Percentiles rank a stretch among this genome's conserved stretches.
phyloP scores from a whole-genome alignment of 1,140 invertebrate species.

The Cyrtorhinus lividipennis region DNA sequence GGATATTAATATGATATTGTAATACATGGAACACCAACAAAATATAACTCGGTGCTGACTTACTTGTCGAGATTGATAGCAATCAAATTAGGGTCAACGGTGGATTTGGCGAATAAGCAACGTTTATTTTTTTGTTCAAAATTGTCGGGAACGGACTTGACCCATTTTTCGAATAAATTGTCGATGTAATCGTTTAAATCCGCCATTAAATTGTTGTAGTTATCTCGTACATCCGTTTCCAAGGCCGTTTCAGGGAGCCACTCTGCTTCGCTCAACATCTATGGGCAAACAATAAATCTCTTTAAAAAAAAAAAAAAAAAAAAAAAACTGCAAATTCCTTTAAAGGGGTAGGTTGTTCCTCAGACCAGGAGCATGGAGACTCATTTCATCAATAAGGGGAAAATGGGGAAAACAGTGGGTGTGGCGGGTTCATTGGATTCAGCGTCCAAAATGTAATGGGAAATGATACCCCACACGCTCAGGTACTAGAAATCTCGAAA shows the following conservation, averaged over 20 bases:
- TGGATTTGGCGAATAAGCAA: constrained; percentile 51
- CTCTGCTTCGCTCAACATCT: constrained; percentile 46
- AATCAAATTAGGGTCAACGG: constrained; percentile 44
- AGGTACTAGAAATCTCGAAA: too few species aligned
- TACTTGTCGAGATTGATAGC: constrained; percentile 68
- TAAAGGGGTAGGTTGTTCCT: too few species aligned
- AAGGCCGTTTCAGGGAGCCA: constrained; percentile 54
- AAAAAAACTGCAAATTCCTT: too few species aligned
- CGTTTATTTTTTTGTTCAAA: constrained; percentile 47
- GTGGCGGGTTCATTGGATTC: too few species aligned
- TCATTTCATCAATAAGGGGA: too few species aligned
- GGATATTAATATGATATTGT: background rate
- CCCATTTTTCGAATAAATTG: constrained; percentile 7
- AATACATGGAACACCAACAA: too few species aligned
- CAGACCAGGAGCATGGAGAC: too few species aligned
- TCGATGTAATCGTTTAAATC: constrained; percentile 6
- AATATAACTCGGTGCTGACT: constrained; percentile 9
- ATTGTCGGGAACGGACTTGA: constrained; percentile 1
- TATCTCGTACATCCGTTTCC: constrained; percentile 46
- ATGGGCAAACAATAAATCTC: background rate
- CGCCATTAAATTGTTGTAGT: background rate
- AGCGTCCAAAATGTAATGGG: too few species aligned
- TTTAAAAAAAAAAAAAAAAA: background rate
- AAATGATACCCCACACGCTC: too few species aligned
- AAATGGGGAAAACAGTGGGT: too few species aligned